Evolutionary conservation across 1,140 invertebrate genomes (phyloP).

Genomic region (Sipha flava): DNA sequence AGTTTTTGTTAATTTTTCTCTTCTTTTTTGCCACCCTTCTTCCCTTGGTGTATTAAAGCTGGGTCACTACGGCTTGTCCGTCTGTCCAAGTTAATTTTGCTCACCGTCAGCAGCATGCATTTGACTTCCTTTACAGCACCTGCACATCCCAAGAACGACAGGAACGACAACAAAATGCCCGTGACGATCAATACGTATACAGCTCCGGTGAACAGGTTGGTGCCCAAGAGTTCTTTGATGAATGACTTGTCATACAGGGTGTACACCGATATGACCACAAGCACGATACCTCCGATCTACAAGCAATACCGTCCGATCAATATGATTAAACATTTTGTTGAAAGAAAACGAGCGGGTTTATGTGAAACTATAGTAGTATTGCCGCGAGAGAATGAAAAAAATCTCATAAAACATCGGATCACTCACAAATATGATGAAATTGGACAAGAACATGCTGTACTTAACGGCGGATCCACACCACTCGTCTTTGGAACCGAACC

Average conservation of each 20-base stretch:
- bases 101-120: slow-evolving; percentile 77
- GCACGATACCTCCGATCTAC: slow-evolving; percentile 67
- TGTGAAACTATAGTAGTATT: too few relatives aligned
- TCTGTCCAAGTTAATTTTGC: too few relatives aligned
- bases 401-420: slow-evolving; percentile 19
- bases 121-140: slow-evolving; percentile 80
- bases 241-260: slow-evolving; percentile 72
- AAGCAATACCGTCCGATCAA: slow-evolving; percentile 35
- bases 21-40: too few relatives aligned
- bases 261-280: slow-evolving; percentile 69
- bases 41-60: too few relatives aligned
- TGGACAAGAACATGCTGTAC: slow-evolving; percentile 70
- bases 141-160: slow-evolving; percentile 76
- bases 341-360: too few relatives aligned
- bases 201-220: slow-evolving; percentile 71
- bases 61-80: too few relatives aligned
- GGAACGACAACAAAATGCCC: slow-evolving; percentile 63
- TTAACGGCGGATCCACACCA: slow-evolving; percentile 74
- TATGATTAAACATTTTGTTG: too few relatives aligned
- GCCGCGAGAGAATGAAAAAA: too few relatives aligned
- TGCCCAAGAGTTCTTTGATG: slow-evolving; percentile 69
- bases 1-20: too few relatives aligned
- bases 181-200: slow-evolving; percentile 71
- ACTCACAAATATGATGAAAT: slow-evolving; percentile 82
- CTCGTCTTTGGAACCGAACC: slow-evolving; percentile 64